Evolutionary conservation across 2,888 invertebrate species (phyloP).

Genomic region (Eupithecia tripunctaria): DNA sequence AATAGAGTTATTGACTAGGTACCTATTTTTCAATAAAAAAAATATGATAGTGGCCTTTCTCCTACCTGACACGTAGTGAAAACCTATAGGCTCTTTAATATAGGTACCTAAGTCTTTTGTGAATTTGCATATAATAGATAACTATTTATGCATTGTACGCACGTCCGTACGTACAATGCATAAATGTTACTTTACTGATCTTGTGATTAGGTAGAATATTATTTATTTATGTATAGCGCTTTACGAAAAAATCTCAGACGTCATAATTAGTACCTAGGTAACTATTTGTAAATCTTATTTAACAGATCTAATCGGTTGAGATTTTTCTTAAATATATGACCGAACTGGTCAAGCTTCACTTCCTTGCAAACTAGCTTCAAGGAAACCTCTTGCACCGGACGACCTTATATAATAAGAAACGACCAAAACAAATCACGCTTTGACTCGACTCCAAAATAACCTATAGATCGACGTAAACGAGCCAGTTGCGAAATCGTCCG

Average conservation of each 20-base stretch:
- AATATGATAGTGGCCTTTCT: neutral
- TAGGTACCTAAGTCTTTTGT: neutral
- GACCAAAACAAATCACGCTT: constrained; percentile 51
- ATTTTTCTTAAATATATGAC: neutral
- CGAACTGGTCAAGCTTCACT: constrained; percentile 18
- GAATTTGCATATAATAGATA: neutral
- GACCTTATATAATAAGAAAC: constrained; percentile 58
- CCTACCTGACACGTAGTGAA: neutral
- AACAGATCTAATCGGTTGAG: neutral
- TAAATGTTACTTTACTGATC: neutral
- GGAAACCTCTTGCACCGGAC: constrained; percentile 49
- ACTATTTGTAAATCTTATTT: no score
- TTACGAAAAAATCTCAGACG: neutral
- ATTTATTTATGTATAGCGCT: neutral
- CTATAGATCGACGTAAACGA: neutral
- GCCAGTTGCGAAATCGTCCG: neutral
- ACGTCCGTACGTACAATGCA: neutral
- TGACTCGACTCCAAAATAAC: constrained; percentile 12
- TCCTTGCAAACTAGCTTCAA: constrained; percentile 37
- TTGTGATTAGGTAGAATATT: neutral
- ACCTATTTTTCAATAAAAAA: neutral
- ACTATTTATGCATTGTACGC: neutral
- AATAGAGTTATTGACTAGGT: neutral
- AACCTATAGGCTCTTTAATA: neutral
- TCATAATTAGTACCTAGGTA: no score